These are phyloP conservation scores for Lophotis ruficrista DNA, from an alignment of 2,113 vertebrate species.

Conservation along the genomic window DNA sequence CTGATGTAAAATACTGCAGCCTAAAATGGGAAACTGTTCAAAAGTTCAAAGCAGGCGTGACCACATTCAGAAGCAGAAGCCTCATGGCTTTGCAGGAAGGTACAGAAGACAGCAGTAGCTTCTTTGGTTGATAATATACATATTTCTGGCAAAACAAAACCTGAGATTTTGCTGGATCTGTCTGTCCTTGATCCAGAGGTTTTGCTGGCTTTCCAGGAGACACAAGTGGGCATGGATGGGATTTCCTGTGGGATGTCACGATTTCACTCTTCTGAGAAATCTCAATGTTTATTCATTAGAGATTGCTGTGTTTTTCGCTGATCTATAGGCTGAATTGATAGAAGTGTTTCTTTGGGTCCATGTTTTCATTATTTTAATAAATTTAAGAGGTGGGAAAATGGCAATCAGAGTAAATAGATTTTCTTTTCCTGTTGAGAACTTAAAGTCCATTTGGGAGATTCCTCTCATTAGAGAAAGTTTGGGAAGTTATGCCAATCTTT, in stretches of 20 bases:
- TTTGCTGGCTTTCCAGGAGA: neutral
- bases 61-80: neutral
- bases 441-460: neutral
- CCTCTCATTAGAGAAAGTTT: neutral
- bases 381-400: neutral
- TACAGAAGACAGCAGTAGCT: neutral
- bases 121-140: neutral
- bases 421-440: neutral
- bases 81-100: neutral
- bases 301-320: accelerated
- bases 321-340: neutral
- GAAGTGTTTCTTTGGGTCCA: neutral
- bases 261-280: neutral
- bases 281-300: neutral
- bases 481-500: neutral
- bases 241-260: neutral
- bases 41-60: neutral
- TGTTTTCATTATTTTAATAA: neutral
- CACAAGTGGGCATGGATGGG: neutral
- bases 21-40: neutral
- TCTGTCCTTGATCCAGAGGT: neutral
- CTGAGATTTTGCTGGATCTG: neutral
- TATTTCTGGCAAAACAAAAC: neutral
- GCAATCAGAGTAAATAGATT: neutral
- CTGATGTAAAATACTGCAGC: neutral